phyloP scores from a whole-genome alignment of 1,140 invertebrate species.

The Dendrolimus punctatus region DNA sequence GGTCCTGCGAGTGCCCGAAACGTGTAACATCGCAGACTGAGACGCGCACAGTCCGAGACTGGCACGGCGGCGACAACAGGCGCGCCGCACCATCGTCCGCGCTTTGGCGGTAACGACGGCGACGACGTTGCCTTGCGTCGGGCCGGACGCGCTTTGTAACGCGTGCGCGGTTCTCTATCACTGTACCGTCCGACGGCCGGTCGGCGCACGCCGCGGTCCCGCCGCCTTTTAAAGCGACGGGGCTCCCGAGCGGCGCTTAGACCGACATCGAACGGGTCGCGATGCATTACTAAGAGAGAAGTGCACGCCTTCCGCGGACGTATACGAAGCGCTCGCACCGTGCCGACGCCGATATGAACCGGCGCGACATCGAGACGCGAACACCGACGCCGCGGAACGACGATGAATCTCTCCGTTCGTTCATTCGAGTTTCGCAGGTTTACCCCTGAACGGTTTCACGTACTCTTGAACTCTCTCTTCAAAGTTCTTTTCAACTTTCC shows the following conservation, averaged over 20 bases:
- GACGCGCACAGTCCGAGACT: too few relatives aligned
- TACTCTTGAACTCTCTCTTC: constrained; percentile 91
- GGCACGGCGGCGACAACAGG: too few relatives aligned
- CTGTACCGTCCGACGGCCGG: constrained; percentile 38
- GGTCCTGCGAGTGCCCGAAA: too few relatives aligned
- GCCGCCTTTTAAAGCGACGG: constrained; percentile 6
- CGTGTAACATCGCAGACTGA: too few relatives aligned
- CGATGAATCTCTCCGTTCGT: constrained; percentile 73
- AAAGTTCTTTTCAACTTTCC: constrained; percentile 93
- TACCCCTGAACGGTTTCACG: constrained; percentile 85
- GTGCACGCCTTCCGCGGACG: constrained; percentile 59
- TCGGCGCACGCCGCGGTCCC: constrained; percentile 25
- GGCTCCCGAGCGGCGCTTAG: constrained; percentile 37
- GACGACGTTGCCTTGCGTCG: constrained; percentile 34
- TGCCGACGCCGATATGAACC: constrained; percentile 20
- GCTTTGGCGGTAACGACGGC: too few relatives aligned
- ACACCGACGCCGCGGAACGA: constrained; percentile 37
- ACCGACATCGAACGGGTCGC: constrained; percentile 42
- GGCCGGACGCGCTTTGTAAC: constrained; percentile 34
- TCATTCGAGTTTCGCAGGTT: constrained; percentile 76
- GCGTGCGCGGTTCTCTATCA: constrained; percentile 57
- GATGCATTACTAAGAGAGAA: constrained; percentile 53
- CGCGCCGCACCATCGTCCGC: too few relatives aligned
- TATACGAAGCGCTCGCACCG: constrained; percentile 12
- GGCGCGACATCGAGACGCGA: constrained; percentile 39